phyloP scores from a whole-genome alignment of 92 coral and sea anemone genomes.

The Blastomussa wellsi region DNA sequence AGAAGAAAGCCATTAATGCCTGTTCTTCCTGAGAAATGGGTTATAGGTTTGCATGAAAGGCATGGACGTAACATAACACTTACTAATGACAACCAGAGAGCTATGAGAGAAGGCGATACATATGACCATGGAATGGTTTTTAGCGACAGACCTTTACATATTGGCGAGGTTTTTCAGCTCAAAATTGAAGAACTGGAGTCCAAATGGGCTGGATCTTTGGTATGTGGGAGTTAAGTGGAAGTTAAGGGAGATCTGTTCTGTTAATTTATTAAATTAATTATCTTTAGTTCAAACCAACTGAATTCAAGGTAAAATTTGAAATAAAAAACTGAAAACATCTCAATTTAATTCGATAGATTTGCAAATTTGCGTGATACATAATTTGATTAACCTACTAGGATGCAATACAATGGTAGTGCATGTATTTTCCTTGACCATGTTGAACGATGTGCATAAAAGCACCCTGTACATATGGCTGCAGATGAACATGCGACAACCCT shows the following conservation, averaged over 20 bases:
- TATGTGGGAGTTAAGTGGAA: conserved; percentile 35
- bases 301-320: not conserved
- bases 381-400: not conserved
- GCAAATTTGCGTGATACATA: not conserved
- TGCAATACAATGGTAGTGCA: not conserved
- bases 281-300: not conserved
- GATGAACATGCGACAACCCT: no score
- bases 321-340: no score
- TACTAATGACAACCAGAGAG: conserved; percentile 66
- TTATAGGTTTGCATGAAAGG: conserved; percentile 77
- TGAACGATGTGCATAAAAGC: no score
- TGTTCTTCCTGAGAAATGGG: conserved; percentile 57
- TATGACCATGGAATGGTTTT: conserved; percentile 96
- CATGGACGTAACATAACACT: conserved; percentile 87
- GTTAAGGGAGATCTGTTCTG: not conserved
- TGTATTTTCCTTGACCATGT: not conserved
- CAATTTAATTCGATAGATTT: not conserved
- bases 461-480: no score
- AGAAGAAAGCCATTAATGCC: conserved; percentile 60
- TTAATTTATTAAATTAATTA: not conserved
- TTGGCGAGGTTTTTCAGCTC: conserved; percentile 94
- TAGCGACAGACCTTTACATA: conserved; percentile 68
- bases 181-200: conserved; percentile 87
- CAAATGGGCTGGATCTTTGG: conserved; percentile 99
- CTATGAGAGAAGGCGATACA: conserved; percentile 89